A percentile compares a stretch with the other conserved stretches of the same genome.
These are phyloP conservation scores for Caerostris extrusa DNA, from an alignment of 1,140 invertebrate species.

Conservation along the genomic window DNA sequence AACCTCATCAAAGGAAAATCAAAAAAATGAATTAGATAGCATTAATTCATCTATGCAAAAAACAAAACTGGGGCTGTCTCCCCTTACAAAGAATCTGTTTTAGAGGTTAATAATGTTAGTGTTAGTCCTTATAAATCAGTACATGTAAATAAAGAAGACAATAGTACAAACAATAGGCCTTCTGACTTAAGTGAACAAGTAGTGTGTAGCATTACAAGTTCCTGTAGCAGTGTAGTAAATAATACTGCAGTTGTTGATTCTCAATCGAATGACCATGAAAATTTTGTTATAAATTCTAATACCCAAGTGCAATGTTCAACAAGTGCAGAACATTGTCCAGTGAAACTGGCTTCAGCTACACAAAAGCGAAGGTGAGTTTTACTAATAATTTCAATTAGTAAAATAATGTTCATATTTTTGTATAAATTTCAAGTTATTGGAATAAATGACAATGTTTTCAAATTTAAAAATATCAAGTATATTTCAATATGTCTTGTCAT, in stretches of 20 bases:
- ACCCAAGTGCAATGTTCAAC: background rate
- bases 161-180: conserved; percentile 50
- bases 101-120: background rate
- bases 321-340: conserved; percentile 35
- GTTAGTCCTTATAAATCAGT: too few relatives aligned
- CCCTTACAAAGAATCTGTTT: background rate
- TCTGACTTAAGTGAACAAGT: conserved; percentile 5
- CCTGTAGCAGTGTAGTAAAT: conserved; percentile 28
- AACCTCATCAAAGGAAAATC: background rate
- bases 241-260: background rate
- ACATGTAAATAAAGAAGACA: background rate
- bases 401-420: too few relatives aligned
- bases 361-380: conserved; percentile 60
- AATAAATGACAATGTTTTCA: too few relatives aligned
- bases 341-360: conserved; percentile 63
- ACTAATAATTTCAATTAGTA: too few relatives aligned
- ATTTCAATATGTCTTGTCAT: too few relatives aligned
- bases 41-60: background rate
- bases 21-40: background rate
- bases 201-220: conserved; percentile 17
- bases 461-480: too few relatives aligned
- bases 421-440: too few relatives aligned
- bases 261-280: background rate
- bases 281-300: background rate
- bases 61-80: background rate